Evolutionary conservation across 2,113 vertebrate genomes (phyloP).

Genomic region (Poecilia latipinna): DNA sequence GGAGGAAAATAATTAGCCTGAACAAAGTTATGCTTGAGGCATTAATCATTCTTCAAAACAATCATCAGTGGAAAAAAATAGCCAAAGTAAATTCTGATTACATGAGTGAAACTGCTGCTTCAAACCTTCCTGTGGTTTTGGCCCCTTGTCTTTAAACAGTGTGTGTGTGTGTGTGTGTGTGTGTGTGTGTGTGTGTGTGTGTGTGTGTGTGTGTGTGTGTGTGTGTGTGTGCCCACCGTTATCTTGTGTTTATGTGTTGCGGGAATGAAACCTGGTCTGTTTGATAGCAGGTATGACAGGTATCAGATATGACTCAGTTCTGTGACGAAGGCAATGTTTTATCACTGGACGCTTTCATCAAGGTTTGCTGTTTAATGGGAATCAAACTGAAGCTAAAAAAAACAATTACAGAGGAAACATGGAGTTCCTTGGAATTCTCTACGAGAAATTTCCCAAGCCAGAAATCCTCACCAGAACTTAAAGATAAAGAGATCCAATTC

Average conservation of each 20-base stretch:
- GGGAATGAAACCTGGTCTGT: constrained; percentile 30
- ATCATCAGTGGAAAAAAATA: background rate
- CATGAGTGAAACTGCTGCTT: background rate
- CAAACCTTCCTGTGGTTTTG: background rate
- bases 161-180: too few relatives aligned
- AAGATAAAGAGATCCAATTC: background rate
- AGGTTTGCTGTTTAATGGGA: background rate
- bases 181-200: too few relatives aligned
- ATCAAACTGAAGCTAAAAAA: too few relatives aligned
- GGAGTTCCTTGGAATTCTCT: too few relatives aligned
- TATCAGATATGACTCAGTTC: constrained; percentile 14
- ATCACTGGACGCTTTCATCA: too few relatives aligned
- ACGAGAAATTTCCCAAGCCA: too few relatives aligned
- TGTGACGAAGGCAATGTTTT: constrained; percentile 2
- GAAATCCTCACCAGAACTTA: background rate
- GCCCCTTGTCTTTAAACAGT: background rate
- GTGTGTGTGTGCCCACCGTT: too few relatives aligned
- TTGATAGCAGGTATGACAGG: constrained; percentile 9
- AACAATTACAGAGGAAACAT: too few relatives aligned
- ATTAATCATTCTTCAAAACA: background rate
- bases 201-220: too few relatives aligned
- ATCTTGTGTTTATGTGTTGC: background rate
- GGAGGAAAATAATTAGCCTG: background rate
- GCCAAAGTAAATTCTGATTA: background rate
- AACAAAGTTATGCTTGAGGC: background rate